phyloP scores from a whole-genome alignment of 2,888 invertebrate genomes.

The Matsumyia berberina region DNA sequence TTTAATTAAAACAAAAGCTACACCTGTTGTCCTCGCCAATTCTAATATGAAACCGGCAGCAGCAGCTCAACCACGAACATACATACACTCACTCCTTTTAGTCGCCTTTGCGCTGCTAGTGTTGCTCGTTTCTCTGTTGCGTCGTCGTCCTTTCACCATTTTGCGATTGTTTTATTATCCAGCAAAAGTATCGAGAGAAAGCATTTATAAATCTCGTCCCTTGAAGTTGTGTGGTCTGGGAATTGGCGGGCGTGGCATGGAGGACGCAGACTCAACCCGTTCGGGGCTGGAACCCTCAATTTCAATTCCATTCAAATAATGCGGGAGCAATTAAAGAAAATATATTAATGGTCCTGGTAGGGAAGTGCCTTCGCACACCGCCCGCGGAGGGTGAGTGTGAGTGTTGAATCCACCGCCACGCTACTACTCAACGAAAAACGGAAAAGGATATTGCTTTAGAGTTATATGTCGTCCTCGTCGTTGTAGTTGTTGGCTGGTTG shows the following conservation, averaged over 20 bases:
- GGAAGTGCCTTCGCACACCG: conserved; percentile 18
- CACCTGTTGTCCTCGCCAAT: conserved; percentile 74
- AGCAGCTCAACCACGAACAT: conserved; percentile 13
- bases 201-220: conserved; percentile 73
- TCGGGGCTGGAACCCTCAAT: conserved; percentile 56
- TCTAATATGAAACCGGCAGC: conserved; percentile 56
- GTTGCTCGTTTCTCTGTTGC: conserved; percentile 31
- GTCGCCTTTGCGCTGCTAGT: not conserved
- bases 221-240: conserved; percentile 65
- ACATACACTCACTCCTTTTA: not conserved
- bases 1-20: conserved; percentile 76
- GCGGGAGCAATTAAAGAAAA: conserved; percentile 75
- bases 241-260: conserved; percentile 11
- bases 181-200: conserved; percentile 69
- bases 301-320: conserved; percentile 76
- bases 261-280: conserved; percentile 1
- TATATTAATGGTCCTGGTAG: conserved; percentile 61
- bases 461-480: conserved; percentile 51
- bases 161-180: conserved; percentile 74
- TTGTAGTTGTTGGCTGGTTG: conserved; percentile 19
- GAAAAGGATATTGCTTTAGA: conserved; percentile 63
- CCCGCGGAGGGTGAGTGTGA: not conserved
- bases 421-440: conserved; percentile 40
- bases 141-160: conserved; percentile 53
- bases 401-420: conserved; percentile 4